Evolutionary conservation across 2,888 invertebrate species (phyloP).

Genomic region (Strigamia crassipes): DNA sequence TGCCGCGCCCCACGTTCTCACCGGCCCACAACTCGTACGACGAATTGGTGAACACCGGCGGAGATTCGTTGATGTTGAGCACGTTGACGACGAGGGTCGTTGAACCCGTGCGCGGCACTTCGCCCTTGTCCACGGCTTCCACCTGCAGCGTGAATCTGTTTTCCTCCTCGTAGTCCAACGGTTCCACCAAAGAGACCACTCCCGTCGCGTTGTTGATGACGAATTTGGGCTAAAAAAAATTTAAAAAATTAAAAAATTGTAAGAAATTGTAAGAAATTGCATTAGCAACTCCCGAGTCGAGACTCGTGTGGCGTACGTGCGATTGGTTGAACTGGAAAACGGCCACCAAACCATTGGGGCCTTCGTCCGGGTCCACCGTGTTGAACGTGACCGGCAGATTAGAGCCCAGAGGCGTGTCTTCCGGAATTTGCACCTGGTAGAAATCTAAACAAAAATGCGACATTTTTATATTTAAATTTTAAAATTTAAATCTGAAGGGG

Average conservation of each 20-base stretch:
- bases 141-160: conserved; percentile 51
- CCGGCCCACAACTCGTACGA: conserved; percentile 92
- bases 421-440: conserved; percentile 48
- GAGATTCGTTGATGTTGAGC: conserved; percentile 60
- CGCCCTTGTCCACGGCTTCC: conserved; percentile 53
- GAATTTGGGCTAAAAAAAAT: conserved; percentile 62
- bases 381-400: conserved; percentile 47
- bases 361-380: conserved; percentile 48
- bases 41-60: conserved; percentile 64
- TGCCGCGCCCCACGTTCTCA: conserved; percentile 80
- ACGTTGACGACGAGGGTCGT: conserved; percentile 53
- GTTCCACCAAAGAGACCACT: conserved; percentile 71
- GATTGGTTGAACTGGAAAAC: conserved; percentile 41
- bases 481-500: no score
- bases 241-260: background rate
- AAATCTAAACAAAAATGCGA: no score
- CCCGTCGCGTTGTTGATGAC: conserved; percentile 79
- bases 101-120: conserved; percentile 52
- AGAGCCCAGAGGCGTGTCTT: conserved; percentile 49
- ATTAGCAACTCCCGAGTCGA: background rate
- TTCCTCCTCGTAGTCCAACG: conserved; percentile 72
- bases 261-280: no score
- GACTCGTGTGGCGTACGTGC: conserved; percentile 6
- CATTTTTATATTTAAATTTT: no score
- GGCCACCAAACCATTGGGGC: conserved; percentile 48